A percentile compares a stretch with the other conserved stretches of the same genome.
phyloP scores from a whole-genome alignment of 2,888 invertebrate genomes.

The Ferrisia virgata region DNA sequence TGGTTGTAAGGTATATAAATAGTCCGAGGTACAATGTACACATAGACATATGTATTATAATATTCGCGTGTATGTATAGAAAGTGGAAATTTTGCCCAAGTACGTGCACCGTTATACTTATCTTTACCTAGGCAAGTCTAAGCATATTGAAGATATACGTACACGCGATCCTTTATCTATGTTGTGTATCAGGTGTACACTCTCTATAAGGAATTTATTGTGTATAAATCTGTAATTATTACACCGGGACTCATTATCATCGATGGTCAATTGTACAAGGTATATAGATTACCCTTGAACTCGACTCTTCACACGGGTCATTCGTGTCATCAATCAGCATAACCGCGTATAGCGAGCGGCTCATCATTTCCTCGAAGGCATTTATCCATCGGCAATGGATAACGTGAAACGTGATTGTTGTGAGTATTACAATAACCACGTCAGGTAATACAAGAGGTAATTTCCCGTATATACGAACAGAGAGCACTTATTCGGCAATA shows the following conservation, averaged over 20 bases:
- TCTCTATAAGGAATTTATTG: neutral
- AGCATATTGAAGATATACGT: no score
- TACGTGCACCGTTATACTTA: neutral
- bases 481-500: neutral
- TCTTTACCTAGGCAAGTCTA: no score
- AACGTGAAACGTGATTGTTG: neutral
- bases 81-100: neutral
- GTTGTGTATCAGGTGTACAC: neutral
- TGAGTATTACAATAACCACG: neutral
- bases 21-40: no score
- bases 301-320: neutral
- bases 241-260: neutral
- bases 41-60: neutral
- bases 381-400: neutral
- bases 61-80: neutral
- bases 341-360: neutral
- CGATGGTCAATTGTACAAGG: neutral
- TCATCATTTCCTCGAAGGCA: neutral
- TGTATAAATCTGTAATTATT: neutral
- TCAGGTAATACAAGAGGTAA: neutral
- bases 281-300: neutral
- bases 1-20: no score
- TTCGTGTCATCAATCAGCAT: slow-evolving; percentile 5
- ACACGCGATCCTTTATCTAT: neutral
- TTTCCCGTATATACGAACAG: neutral